Conservation (phyloP, 1,140 invertebrate species). For the Notospermus geniculatus region DNA sequence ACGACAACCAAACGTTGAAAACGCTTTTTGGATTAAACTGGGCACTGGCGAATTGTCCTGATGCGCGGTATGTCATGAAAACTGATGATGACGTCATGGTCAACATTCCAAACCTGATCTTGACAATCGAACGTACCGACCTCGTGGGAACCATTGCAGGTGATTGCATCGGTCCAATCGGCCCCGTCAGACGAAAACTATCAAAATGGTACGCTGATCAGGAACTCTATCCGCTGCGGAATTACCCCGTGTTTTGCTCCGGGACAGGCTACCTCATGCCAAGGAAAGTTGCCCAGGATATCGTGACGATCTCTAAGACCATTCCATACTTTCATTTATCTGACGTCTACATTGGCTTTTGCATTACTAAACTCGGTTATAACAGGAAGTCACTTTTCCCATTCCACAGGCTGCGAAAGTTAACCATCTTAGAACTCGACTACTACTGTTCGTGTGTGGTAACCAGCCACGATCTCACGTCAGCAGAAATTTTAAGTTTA, state of each 20-base stretch:
- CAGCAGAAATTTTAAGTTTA: too few species aligned
- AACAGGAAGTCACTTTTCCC: neutral
- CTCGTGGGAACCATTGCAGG: constrained; percentile 29
- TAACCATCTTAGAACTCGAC: too few species aligned
- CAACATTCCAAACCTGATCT: constrained; percentile 30
- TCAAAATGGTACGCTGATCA: constrained; percentile 31
- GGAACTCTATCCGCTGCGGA: constrained; percentile 24
- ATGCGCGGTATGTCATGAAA: constrained; percentile 34
- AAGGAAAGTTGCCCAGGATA: constrained; percentile 28
- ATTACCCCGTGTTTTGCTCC: constrained; percentile 38
- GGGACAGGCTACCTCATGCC: constrained; percentile 41
- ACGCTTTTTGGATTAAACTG: constrained; percentile 38
- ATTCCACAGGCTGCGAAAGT: too few species aligned
- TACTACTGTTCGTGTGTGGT: too few species aligned
- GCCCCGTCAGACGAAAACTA: constrained; percentile 30
- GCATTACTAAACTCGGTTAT: constrained; percentile 23
- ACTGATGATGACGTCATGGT: constrained; percentile 48
- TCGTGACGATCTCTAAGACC: constrained; percentile 30
- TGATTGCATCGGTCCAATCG: constrained; percentile 28
- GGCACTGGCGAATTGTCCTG: constrained; percentile 24
- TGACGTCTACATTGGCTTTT: constrained; percentile 53
- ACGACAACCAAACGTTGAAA: constrained; percentile 39
- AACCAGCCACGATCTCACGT: too few species aligned
- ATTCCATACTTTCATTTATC: constrained; percentile 52
- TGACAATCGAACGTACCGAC: constrained; percentile 25